These are phyloP conservation scores for Dendrophyllia cribrosa DNA, from an alignment of 64 coral and sea anemone genomes.

Conservation along the genomic window DNA sequence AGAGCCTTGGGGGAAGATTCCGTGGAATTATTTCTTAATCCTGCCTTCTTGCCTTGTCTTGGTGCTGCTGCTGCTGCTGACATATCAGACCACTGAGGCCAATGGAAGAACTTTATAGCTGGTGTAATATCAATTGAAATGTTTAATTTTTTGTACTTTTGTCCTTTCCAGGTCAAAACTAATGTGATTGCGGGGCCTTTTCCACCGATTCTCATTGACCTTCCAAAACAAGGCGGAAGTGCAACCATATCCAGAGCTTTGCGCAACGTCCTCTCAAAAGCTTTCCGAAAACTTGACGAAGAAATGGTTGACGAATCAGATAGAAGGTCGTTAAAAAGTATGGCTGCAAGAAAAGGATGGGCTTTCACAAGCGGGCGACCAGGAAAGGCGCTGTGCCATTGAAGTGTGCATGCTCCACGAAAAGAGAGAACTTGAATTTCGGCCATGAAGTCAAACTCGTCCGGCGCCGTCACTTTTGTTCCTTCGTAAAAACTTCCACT, in stretches of 20 bases:
- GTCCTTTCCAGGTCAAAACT: slow-evolving; percentile 46
- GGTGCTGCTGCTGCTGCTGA: not conserved
- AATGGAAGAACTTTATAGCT: slow-evolving; percentile 52
- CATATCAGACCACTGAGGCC: slow-evolving; percentile 36
- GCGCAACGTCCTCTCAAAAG: not conserved
- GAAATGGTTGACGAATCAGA: not conserved
- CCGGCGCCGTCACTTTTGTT: slow-evolving; percentile 33
- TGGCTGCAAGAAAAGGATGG: slow-evolving; percentile 36
- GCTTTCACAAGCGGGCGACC: not conserved
- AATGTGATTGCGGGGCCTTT: slow-evolving; percentile 41
- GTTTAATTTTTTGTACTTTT: not conserved
- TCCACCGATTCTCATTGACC: not conserved
- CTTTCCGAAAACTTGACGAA: not conserved
- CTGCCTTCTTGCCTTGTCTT: too few species aligned
- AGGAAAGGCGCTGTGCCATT: slow-evolving; percentile 42
- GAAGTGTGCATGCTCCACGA: not conserved
- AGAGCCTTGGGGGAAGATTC: not conserved
- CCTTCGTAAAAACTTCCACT: slow-evolving; percentile 69
- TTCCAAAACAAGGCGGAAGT: not conserved
- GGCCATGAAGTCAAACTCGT: slow-evolving; percentile 69
- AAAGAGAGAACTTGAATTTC: slow-evolving; percentile 69
- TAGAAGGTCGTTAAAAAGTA: slow-evolving; percentile 25
- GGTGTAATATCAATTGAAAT: slow-evolving; percentile 48
- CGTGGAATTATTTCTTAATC: not conserved
- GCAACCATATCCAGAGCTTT: not conserved